Evolutionary conservation across 2,888 invertebrate genomes (phyloP).

Genomic region (Melieria crassipennis): DNA sequence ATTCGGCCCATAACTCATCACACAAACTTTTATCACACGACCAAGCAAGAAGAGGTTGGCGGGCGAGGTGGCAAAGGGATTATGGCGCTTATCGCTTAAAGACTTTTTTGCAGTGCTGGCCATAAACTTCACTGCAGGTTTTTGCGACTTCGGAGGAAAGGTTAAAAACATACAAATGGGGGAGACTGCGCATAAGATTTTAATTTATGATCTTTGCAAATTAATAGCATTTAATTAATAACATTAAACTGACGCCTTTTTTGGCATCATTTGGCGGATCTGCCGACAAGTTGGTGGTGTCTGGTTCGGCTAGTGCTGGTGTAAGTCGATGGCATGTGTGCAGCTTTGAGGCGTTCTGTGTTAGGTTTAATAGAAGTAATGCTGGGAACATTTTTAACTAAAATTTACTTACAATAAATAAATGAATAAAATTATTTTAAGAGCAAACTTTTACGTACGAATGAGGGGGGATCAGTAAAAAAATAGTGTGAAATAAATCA

Average conservation of each 20-base stretch:
- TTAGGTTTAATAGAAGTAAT: too few species aligned
- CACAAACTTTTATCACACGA: slow-evolving; percentile 29
- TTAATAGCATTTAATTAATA: slow-evolving; percentile 60
- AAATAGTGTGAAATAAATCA: too few species aligned
- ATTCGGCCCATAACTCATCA: slow-evolving; percentile 27
- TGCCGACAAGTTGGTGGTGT: too few species aligned
- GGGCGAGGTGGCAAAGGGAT: slow-evolving; percentile 32
- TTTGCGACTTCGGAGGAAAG: background rate
- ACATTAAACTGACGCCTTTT: slow-evolving; percentile 59
- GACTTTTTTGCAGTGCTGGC: background rate
- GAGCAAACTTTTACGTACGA: too few species aligned
- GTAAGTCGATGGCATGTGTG: too few species aligned
- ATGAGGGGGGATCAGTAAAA: too few species aligned
- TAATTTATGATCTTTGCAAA: slow-evolving; percentile 60
- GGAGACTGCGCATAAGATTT: slow-evolving; percentile 45
- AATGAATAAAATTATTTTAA: too few species aligned
- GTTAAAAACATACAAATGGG: background rate
- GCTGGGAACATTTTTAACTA: too few species aligned
- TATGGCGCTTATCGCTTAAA: slow-evolving; percentile 43
- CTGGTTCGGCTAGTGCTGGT: too few species aligned
- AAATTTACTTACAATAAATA: too few species aligned
- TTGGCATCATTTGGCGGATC: slow-evolving; percentile 10
- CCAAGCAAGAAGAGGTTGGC: slow-evolving; percentile 15
- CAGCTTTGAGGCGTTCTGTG: too few species aligned
- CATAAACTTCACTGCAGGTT: too few species aligned